These are phyloP conservation scores for Brachyptera putata DNA, from an alignment of 2,888 invertebrate species.

Conservation along the genomic window DNA sequence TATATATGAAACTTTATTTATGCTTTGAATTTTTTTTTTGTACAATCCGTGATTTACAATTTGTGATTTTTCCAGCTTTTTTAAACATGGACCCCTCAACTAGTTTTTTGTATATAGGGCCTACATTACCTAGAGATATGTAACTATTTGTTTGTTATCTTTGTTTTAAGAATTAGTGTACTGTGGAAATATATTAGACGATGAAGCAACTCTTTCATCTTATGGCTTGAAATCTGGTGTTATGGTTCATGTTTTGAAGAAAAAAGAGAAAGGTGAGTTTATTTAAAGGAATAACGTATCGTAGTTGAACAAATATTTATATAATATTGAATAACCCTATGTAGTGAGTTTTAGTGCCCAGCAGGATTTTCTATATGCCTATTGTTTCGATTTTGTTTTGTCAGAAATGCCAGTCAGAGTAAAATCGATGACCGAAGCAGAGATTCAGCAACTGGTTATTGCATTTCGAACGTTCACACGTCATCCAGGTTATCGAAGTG, in stretches of 20 bases:
- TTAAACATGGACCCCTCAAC: too few relatives aligned
- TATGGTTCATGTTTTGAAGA: slow-evolving; percentile 53
- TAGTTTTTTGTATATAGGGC: too few relatives aligned
- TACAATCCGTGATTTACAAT: too few relatives aligned
- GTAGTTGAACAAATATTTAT: not conserved
- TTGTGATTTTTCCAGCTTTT: too few relatives aligned
- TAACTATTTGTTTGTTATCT: too few relatives aligned
- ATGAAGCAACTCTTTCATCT: slow-evolving; percentile 56
- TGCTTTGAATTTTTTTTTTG: too few relatives aligned
- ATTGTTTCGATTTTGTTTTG: slow-evolving; percentile 9
- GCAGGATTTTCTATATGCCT: slow-evolving; percentile 13
- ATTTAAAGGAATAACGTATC: too few relatives aligned
- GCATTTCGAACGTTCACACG: slow-evolving; percentile 58
- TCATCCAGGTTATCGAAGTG: slow-evolving; percentile 60
- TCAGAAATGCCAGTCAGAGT: slow-evolving; percentile 43
- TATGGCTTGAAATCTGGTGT: slow-evolving; percentile 56
- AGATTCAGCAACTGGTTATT: slow-evolving; percentile 57
- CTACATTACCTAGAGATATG: too few relatives aligned
- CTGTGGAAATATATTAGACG: slow-evolving; percentile 65
- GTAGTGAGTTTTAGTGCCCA: too few relatives aligned
- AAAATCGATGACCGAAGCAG: slow-evolving; percentile 53
- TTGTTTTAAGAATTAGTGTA: slow-evolving; percentile 59
- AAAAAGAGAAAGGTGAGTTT: slow-evolving; percentile 39
- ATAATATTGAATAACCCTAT: too few relatives aligned
- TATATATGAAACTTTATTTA: too few relatives aligned